Conservation (phyloP, 2,888 invertebrate species). For the Andrena chrysosceles region DNA sequence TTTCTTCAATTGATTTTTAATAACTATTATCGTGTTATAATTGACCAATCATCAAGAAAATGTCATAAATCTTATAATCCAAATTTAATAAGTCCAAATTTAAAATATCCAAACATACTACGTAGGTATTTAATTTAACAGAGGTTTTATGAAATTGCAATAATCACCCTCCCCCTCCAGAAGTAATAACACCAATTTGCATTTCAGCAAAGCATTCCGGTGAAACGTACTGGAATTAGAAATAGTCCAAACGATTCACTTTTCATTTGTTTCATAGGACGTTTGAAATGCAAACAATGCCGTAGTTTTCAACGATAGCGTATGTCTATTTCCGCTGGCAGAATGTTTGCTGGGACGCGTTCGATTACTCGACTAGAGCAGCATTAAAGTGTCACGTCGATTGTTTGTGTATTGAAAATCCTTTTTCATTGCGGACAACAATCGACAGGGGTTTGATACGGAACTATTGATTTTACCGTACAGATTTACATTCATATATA, state of each 20-base stretch:
- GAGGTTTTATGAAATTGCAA: no score
- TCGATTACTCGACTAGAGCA: constrained; percentile 20
- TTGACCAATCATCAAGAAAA: no score
- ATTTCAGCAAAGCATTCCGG: no score
- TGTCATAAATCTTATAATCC: no score
- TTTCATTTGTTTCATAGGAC: background rate
- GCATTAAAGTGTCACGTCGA: constrained; percentile 7
- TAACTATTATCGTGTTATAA: no score
- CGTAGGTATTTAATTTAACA: no score
- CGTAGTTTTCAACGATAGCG: background rate
- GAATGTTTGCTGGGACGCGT: background rate
- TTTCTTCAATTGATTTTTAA: no score
- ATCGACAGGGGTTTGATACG: constrained; percentile 18
- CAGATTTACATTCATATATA: constrained; percentile 17
- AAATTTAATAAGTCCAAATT: no score
- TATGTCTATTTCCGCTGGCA: background rate
- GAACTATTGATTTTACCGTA: constrained; percentile 28
- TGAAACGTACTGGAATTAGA: background rate
- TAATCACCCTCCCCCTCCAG: no score
- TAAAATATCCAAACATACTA: no score
- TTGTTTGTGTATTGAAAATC: constrained; percentile 25
- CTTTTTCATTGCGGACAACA: constrained; percentile 15
- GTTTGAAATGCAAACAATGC: background rate
- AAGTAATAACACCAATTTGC: no score
- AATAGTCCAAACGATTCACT: background rate